These are phyloP conservation scores for Fulica atra DNA, from an alignment of 2,113 vertebrate genomes.

Conservation along the genomic window DNA sequence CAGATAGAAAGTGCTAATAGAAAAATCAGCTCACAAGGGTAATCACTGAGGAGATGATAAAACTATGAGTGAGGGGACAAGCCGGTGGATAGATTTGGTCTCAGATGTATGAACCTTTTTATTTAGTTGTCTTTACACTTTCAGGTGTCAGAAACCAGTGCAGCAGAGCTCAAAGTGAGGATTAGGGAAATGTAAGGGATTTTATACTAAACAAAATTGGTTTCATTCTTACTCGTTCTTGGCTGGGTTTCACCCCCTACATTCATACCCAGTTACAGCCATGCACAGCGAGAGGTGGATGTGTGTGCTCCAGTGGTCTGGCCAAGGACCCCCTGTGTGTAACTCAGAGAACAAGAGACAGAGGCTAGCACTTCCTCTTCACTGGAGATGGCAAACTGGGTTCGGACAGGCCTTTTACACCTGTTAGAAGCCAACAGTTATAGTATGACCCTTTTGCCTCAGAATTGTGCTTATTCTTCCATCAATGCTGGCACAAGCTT, in stretches of 20 bases:
- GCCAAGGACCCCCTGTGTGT: neutral
- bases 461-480: neutral
- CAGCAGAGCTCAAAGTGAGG: neutral
- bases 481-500: neutral
- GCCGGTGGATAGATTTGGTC: neutral
- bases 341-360: fast-evolving
- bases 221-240: neutral
- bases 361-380: neutral
- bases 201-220: neutral
- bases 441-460: neutral
- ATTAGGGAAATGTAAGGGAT: neutral
- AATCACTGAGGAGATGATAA: neutral
- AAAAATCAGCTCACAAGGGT: neutral
- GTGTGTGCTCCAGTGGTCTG: fast-evolving
- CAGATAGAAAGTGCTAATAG: neutral
- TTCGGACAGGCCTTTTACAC: neutral
- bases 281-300: neutral
- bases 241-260: neutral
- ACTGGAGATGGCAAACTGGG: neutral
- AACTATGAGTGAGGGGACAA: neutral
- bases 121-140: neutral
- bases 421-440: neutral
- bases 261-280: neutral
- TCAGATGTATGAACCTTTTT: neutral
- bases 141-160: neutral